Evolutionary conservation across 1,140 invertebrate species (phyloP).

Genomic region (Diachasma alloeum): DNA sequence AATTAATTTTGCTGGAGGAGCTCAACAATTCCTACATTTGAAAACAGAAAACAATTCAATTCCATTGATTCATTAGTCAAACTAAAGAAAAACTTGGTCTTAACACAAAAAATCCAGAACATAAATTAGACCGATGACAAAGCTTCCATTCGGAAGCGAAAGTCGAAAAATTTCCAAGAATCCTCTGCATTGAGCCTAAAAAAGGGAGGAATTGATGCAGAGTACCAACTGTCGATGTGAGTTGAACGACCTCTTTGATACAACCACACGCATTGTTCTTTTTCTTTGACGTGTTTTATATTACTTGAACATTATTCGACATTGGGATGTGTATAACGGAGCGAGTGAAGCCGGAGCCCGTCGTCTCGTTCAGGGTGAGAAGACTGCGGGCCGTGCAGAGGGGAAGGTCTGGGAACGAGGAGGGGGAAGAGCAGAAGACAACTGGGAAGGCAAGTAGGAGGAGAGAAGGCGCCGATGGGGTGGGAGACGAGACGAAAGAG

Average conservation of each 20-base stretch:
- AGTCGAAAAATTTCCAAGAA: no score
- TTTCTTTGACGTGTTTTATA: slow-evolving; percentile 3
- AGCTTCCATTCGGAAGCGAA: no score
- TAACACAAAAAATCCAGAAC: no score
- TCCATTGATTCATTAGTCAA: no score
- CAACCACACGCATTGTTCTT: neutral
- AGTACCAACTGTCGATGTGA: neutral
- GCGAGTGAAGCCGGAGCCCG: neutral
- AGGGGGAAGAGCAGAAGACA: neutral
- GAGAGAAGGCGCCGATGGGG: neutral
- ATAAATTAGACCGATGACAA: no score
- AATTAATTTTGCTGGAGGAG: no score
- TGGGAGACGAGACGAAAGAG: slow-evolving; percentile 8
- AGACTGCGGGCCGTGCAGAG: neutral
- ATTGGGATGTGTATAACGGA: neutral
- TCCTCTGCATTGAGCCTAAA: neutral
- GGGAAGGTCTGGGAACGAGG: neutral
- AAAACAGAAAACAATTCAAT: no score
- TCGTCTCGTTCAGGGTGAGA: neutral
- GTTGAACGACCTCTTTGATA: neutral
- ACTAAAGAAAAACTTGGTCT: no score
- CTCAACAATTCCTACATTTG: no score
- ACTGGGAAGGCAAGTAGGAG: slow-evolving; percentile 1
- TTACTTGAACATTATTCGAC: neutral
- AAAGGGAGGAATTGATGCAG: neutral